Evolutionary conservation across 2,113 vertebrate species (phyloP).

Genomic region (Perognathus longimembris): DNA sequence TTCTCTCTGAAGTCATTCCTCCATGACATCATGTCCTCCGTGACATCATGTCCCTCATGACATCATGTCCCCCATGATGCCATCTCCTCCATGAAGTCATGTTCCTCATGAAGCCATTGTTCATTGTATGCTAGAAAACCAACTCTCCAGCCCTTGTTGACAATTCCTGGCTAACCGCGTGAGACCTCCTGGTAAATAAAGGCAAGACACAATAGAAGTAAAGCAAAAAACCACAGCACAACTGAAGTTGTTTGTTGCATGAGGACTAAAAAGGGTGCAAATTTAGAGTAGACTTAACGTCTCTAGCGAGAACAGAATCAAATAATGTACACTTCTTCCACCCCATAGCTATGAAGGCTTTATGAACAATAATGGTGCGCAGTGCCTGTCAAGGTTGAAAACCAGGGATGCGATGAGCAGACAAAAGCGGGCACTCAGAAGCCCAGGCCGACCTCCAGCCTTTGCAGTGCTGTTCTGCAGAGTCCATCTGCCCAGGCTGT

Average conservation of each 20-base stretch:
- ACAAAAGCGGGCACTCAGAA: accelerated
- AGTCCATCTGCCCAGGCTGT: accelerated
- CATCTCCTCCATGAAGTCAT: no score
- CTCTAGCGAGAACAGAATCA: not conserved
- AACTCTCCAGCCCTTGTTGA: not conserved
- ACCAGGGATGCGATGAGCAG: no score
- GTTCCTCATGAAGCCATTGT: no score
- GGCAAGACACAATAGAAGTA: no score
- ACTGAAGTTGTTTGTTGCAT: not conserved
- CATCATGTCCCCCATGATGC: no score
- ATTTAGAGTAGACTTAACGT: not conserved
- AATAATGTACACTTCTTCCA: accelerated
- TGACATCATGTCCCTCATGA: no score
- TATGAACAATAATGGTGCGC: accelerated
- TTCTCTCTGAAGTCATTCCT: no score
- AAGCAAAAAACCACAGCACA: not conserved
- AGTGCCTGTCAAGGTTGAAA: accelerated
- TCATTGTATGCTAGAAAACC: not conserved
- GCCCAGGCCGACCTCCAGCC: not conserved
- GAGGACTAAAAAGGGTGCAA: no score
- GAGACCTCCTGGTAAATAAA: not conserved
- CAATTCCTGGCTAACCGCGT: no score
- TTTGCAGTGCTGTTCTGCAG: not conserved
- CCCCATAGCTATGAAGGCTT: accelerated
- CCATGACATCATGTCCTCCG: no score